A percentile compares a stretch with the other conserved stretches of the same genome.
Conservation (phyloP, 1,140 invertebrate species). For the Drosophila grimshawi region DNA sequence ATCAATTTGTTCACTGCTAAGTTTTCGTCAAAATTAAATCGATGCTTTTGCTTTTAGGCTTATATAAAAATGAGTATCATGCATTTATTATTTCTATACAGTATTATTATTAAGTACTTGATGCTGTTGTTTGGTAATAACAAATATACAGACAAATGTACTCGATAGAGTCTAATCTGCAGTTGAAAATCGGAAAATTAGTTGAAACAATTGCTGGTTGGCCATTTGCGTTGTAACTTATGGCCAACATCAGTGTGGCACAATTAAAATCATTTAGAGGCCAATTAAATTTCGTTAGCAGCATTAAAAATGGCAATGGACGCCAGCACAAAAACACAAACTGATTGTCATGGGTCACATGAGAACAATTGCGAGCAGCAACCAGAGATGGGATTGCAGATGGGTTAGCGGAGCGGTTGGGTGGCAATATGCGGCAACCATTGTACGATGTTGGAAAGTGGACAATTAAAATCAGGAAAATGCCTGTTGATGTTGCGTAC, state of each 20-base stretch:
- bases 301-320: constrained; percentile 70
- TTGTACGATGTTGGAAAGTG: constrained; percentile 33
- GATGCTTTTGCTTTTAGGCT: no score
- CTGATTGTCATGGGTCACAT: constrained; percentile 64
- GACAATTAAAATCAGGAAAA: constrained; percentile 80
- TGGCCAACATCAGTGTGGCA: constrained; percentile 78
- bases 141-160: background rate
- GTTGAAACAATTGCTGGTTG: constrained; percentile 56
- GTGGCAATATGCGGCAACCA: constrained; percentile 8
- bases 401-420: background rate
- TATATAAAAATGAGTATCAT: no score
- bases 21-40: no score
- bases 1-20: no score
- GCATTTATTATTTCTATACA: background rate
- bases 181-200: constrained; percentile 6
- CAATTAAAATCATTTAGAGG: constrained; percentile 83
- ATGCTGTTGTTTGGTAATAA: constrained; percentile 19
- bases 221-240: constrained; percentile 67
- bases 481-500: constrained; percentile 61
- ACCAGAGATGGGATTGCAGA: background rate
- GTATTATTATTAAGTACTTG: background rate
- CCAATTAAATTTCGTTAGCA: constrained; percentile 83
- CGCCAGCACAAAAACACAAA: constrained; percentile 6
- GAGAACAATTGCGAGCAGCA: constrained; percentile 71
- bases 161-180: constrained; percentile 2